These are phyloP conservation scores for Scleropages formosus DNA, from an alignment of 2,797 vertebrate species.

Conservation along the genomic window DNA sequence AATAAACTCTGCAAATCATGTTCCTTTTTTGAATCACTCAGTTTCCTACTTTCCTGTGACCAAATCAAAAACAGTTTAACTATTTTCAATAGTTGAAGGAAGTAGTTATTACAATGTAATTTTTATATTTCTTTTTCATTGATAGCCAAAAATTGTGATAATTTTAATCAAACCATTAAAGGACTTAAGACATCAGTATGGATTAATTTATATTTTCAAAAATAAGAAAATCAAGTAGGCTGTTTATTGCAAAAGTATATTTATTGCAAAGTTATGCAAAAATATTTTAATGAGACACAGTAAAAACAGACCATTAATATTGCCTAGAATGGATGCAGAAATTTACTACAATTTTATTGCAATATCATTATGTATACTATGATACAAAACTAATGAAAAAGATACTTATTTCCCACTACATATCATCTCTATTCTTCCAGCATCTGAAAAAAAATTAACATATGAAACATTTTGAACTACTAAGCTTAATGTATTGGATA, in stretches of 20 bases:
- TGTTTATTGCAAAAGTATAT: constrained; percentile 15
- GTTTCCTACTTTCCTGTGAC: no score
- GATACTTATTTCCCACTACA: constrained; percentile 53
- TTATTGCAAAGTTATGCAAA: constrained; percentile 42
- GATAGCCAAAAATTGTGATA: no score
- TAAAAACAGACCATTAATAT: constrained; percentile 5
- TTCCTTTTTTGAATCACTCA: no score
- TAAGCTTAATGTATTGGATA: constrained; percentile 20
- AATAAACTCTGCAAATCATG: no score
- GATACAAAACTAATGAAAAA: constrained; percentile 39
- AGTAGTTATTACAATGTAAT: no score
- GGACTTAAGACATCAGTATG: no score
- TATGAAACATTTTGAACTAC: constrained; percentile 28
- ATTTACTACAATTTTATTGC: constrained; percentile 53
- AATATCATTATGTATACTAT: constrained; percentile 37
- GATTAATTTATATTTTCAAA: no score
- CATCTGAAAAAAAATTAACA: constrained; percentile 35
- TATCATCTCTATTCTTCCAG: constrained; percentile 44
- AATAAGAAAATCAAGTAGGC: neutral
- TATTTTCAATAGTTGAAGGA: no score
- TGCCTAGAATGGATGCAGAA: constrained; percentile 7
- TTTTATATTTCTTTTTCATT: no score
- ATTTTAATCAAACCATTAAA: no score
- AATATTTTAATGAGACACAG: constrained; percentile 19
- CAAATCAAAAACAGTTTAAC: no score